Percentiles rank a stretch among this genome's conserved stretches.
phyloP scores from a whole-genome alignment of 2,888 invertebrate species.

The Agriotes lineatus region DNA sequence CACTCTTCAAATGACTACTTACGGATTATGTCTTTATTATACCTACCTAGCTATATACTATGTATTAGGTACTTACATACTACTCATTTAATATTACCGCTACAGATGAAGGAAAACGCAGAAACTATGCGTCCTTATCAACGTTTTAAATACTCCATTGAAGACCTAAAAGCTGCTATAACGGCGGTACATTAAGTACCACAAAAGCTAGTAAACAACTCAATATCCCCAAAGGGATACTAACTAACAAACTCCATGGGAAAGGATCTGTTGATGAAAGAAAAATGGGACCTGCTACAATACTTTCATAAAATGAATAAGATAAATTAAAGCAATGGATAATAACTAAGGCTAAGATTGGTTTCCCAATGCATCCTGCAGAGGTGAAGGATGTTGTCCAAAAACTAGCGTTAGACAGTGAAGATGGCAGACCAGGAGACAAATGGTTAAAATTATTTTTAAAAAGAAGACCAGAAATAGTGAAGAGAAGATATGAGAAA shows the following conservation, averaged over 20 bases:
- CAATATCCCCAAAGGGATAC: constrained; percentile 3
- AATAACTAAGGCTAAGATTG: constrained; percentile 3
- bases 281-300: background rate
- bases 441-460: background rate
- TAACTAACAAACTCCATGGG: background rate
- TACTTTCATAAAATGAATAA: background rate
- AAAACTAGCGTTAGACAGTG: too few species aligned
- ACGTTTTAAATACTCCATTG: background rate
- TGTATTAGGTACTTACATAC: too few species aligned
- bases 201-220: background rate
- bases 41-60: too few species aligned
- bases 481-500: constrained; percentile 1
- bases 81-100: too few species aligned
- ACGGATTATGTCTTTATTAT: too few species aligned
- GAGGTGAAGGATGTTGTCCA: constrained; percentile 14
- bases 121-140: too few species aligned
- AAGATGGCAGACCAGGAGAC: background rate
- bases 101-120: too few species aligned
- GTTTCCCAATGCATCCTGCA: background rate
- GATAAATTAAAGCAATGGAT: constrained; percentile 4
- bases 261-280: background rate
- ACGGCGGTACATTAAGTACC: background rate
- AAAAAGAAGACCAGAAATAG: background rate
- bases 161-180: background rate
- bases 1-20: too few species aligned